Percentiles rank a stretch among this genome's conserved stretches.
phyloP scores from a whole-genome alignment of 1,140 invertebrate species.

The Liolophura sinensis region DNA sequence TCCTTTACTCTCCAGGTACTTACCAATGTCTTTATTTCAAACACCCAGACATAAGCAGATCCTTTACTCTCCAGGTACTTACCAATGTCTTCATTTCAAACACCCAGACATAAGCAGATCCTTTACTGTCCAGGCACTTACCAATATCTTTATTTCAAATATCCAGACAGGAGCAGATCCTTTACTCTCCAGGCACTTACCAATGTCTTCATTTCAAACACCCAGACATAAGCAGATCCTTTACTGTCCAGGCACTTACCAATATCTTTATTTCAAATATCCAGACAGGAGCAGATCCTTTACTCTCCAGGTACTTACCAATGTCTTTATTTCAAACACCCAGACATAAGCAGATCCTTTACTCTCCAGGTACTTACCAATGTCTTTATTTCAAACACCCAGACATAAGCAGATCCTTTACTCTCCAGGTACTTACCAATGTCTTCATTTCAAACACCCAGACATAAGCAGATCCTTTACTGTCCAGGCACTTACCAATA shows the following conservation, averaged over 20 bases:
- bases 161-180: constrained; percentile 36
- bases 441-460: constrained; percentile 44
- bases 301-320: constrained; percentile 44
- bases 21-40: no score
- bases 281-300: constrained; percentile 38
- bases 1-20: constrained; percentile 44
- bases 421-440: constrained; percentile 41
- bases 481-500: constrained; percentile 40
- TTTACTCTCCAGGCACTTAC: constrained; percentile 43
- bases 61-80: constrained; percentile 44
- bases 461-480: constrained; percentile 36
- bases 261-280: constrained; percentile 34
- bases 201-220: constrained; percentile 36
- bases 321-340: constrained; percentile 37
- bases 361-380: constrained; percentile 41
- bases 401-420: constrained; percentile 36
- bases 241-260: constrained; percentile 46
- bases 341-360: constrained; percentile 39
- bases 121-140: constrained; percentile 44
- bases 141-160: constrained; percentile 35
- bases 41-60: constrained; percentile 36
- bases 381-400: constrained; percentile 40
- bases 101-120: constrained; percentile 35
- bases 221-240: constrained; percentile 36
- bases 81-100: no score